Evolutionary conservation across 92 coral and sea anemone species (phyloP), one percentile per base, ranked within the genome.

Genomic region (Bergia puertoricense): DNA sequence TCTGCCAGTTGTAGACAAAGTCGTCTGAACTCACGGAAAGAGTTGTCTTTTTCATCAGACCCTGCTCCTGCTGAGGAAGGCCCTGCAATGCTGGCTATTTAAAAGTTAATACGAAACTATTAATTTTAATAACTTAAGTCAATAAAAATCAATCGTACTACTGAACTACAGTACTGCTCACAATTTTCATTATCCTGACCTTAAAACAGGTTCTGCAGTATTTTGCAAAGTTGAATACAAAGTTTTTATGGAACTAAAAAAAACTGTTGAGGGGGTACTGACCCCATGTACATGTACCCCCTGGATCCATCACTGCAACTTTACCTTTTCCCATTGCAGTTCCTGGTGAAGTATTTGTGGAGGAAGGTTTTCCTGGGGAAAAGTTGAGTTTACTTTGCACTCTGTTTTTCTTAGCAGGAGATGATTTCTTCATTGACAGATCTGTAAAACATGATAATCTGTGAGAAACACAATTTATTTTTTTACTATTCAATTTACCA

Each of bases 1-100:
- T 94, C 93, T n/a, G 95, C 96, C 65, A 97, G 94, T 77, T 90
- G 81, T 2, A 91, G 40, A 71, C 99, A 97, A 51, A 97, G 91
- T 81, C 91, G 82, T 80, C 99, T 89, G 86, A 95, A 97, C 89
- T 94, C 95, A 37, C 93, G 86, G 81, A 97, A 95, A 8, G 95
- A 84, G 79, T 96, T 93, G 83, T 94, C 96, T 81, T 91, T 85
- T 44, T 88, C 89, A 46, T 82, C 81, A 38, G 46, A 57, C 0
- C 85, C 84, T 78, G 84, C 85, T 86, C 51, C 78, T 23, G 90
- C 71, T 2, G 91, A 85, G 22, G 87, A 57, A 0, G 86, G 76
- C 10, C 67, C 72, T 37, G 65, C 65, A 0, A 66, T 80, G 41
- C 18, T 54, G 0, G 4, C 81, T 42, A 42, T 44, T 65, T 37